Evolutionary conservation across 1,140 invertebrate species (phyloP), one percentile per base, ranked within the genome.

Genomic region (Bombus affinis): DNA sequence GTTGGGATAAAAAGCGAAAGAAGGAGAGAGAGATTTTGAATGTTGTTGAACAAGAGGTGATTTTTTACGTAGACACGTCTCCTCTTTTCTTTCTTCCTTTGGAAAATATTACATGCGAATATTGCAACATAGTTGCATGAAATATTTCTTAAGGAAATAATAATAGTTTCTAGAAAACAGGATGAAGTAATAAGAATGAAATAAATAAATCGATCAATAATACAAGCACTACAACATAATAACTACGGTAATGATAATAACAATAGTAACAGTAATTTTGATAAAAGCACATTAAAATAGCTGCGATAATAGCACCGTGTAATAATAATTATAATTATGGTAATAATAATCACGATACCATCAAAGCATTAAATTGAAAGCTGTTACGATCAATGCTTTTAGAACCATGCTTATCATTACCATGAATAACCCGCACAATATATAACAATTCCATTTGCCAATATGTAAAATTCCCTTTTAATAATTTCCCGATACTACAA

Each of bases 361-460:
- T 75, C 25, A 75, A 53, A 53, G 73, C 42, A 53, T 42, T 39
- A 32, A 74, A 74, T 47, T 74, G 72, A 74, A 35, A 74, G 42
- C 42, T 74, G 15, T 35, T 74, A 35, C 42, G 15, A 53, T 47
- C 42, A 53, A 32, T 35, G 73, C 73, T 75, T 75, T 75, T 75
- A 75, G n/a, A 75, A 53, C 32, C 9, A 35, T 10, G 44, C 18
- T 35, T 75, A 35, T 75, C 73, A 53, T 13, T 53, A 53, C 1
- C 73, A 53, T 1, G 18, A 74, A 75, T 53, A 35, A 35, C 13
- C 5, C 3, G 5, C 22, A 15, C 12, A 25, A 13, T 75, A 75
- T 5, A 22, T 13, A 53, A 35, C 44, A 18, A 44, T 53, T 75
- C 22, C 32, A 53, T 75, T 74, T 53, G n/a, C 22, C 32, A 18